Evolutionary conservation across 2,113 vertebrate genomes (phyloP).

Genomic region (Actenoides lindsayi): DNA sequence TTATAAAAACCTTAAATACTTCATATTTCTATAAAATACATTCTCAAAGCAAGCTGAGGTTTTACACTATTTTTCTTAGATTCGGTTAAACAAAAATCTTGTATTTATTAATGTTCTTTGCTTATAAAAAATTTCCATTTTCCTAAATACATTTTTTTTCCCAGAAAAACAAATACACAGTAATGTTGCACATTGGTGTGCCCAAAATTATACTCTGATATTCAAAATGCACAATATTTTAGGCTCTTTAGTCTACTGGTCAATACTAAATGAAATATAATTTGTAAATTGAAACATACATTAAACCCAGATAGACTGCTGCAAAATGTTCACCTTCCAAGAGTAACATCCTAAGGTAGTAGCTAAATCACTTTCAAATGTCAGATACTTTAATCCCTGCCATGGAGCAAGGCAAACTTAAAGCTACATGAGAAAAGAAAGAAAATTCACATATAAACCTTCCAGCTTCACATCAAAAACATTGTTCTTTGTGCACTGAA

Average conservation of each 20-base stretch:
- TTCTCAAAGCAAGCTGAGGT: not conserved
- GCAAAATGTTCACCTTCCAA: not conserved
- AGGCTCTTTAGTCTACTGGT: not conserved
- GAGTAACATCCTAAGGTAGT: not conserved
- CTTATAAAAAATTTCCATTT: not conserved
- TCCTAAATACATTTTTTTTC: not conserved
- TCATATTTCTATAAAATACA: not conserved
- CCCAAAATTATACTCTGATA: not conserved
- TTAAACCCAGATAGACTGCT: not conserved
- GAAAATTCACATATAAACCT: not conserved
- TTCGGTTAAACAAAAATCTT: not conserved
- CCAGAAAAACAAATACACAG: not conserved
- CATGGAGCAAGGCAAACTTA: not conserved
- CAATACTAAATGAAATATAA: not conserved
- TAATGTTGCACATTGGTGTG: not conserved
- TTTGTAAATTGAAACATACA: not conserved
- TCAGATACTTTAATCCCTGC: not conserved
- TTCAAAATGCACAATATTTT: not conserved
- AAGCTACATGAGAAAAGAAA: not conserved
- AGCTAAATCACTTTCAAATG: not conserved
- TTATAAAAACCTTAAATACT: not conserved
- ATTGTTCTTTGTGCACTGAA: slow-evolving; percentile 30
- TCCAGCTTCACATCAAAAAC: not conserved
- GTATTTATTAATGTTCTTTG: not conserved
- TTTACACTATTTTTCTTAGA: not conserved